Evolutionary conservation across 35 echinoderm and acorn worm species (phyloP).

Genomic region (Ophiothrix spiculata): DNA sequence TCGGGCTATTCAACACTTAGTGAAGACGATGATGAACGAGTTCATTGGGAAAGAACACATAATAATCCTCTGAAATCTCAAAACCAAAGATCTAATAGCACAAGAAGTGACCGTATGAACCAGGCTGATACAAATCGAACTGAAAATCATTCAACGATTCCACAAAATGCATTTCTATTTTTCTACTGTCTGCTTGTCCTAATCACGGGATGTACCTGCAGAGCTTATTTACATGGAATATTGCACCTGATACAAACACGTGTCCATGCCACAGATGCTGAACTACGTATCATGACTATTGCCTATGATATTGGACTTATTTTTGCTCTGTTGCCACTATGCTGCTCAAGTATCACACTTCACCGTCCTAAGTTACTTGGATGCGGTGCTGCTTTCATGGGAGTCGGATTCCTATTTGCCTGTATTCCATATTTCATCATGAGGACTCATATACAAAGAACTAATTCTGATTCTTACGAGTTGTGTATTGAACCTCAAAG

Average conservation of each 20-base stretch:
- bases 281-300: not conserved
- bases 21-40: not conserved
- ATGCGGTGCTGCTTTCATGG: not conserved
- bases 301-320: slow-evolving; percentile 18
- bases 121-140: not conserved
- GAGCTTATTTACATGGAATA: slow-evolving; percentile 10
- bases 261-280: not conserved
- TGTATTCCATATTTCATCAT: slow-evolving; percentile 30
- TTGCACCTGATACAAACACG: not conserved
- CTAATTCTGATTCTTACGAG: not conserved
- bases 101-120: not conserved
- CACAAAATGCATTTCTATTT: not conserved
- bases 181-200: slow-evolving; percentile 2
- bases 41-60: not conserved
- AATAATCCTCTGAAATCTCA: not conserved
- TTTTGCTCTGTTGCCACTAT: not conserved
- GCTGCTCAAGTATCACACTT: not conserved
- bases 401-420: slow-evolving; percentile 2
- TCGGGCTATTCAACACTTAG: not conserved
- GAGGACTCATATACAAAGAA: not conserved
- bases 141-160: not conserved
- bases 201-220: slow-evolving; percentile 15
- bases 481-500: not conserved
- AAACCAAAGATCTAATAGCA: not conserved
- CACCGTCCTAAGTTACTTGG: slow-evolving; percentile 8